phyloP scores from a whole-genome alignment of 2,113 vertebrate genomes.

The Nematolebias whitei region DNA sequence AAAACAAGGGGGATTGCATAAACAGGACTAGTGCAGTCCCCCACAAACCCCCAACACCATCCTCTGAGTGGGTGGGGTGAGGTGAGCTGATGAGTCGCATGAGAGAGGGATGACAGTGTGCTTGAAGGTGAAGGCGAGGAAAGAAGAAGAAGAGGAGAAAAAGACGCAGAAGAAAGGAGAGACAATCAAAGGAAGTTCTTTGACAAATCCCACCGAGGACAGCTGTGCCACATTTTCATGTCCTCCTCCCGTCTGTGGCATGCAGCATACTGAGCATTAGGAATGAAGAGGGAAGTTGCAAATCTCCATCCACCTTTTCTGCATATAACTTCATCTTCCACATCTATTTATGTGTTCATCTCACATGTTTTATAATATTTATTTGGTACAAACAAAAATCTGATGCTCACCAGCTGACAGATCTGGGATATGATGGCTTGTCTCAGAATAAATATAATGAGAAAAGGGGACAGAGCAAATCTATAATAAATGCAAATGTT shows the following conservation, averaged over 20 bases:
- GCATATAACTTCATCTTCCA: constrained; percentile 5
- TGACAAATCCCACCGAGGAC: constrained; percentile 89
- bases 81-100: constrained; percentile 47
- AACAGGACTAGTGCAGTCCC: constrained; percentile 89
- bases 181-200: constrained; percentile 88
- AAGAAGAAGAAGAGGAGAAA: constrained; percentile 38
- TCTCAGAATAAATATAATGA: too few species aligned
- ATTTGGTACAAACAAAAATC: background rate
- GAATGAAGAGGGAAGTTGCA: background rate
- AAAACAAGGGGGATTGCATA: constrained; percentile 94
- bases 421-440: background rate
- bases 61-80: constrained; percentile 31
- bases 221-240: constrained; percentile 69
- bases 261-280: constrained; percentile 16
- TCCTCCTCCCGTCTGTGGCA: constrained; percentile 7
- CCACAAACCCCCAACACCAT: constrained; percentile 5
- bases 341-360: background rate
- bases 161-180: constrained; percentile 55
- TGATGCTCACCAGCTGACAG: background rate
- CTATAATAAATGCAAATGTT: too few species aligned
- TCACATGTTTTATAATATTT: background rate
- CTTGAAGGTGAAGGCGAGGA: constrained; percentile 57
- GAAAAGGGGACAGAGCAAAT: too few species aligned
- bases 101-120: constrained; percentile 56
- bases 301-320: constrained; percentile 19